Evolutionary conservation across 1,140 invertebrate species (phyloP), one percentile per base, ranked within the genome.

Genomic region (Heliconius eleuchia): DNA sequence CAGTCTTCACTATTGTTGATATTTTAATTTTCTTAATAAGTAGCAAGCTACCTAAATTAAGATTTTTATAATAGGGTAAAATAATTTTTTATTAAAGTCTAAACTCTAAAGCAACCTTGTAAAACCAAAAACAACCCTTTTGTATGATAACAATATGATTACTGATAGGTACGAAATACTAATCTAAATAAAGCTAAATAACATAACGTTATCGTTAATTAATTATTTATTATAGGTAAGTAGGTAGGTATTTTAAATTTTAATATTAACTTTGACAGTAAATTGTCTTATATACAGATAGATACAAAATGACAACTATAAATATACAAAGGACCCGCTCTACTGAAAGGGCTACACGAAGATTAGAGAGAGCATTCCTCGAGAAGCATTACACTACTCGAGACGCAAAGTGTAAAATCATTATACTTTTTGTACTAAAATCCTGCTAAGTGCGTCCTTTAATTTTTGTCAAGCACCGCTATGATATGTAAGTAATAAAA

Each of bases 361-460:
- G 42, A 46, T 16, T 46, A 5, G 13, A 46, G 42, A 46, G n/a
- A 57, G n/a, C 27, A 66, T 30, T 66, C 27, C 60, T 66, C 60
- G n/a, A 27, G 60, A 8, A 66, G 60, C 13, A 66, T 66, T 27
- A 16, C 60, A 30, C 60, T 66, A 66, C 60, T 66, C 13, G 60
- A 66, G 60, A 66, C 60, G 30, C 60, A 66, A 66, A 66, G 60
- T 27, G 3, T 66, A 66, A 66, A 66, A 66, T 66, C 27, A 66
- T 66, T 66, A 66, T 30, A 23, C 27, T 66, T 66, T 66, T 66
- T 66, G 2, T 30, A 66, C 27, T 66, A 66, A 66, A 66, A 66
- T 4, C 42, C 60, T 66, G 16, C 34, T 37, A 37, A 37, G 34
- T 7, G 34, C 34, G 9, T 13, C 3, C 60, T 66, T 30, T 16